Percentiles rank a stretch among this genome's conserved stretches.
Evolutionary conservation across 1,140 invertebrate species (phyloP).

Genomic region (Trichomalopsis sarcophagae): DNA sequence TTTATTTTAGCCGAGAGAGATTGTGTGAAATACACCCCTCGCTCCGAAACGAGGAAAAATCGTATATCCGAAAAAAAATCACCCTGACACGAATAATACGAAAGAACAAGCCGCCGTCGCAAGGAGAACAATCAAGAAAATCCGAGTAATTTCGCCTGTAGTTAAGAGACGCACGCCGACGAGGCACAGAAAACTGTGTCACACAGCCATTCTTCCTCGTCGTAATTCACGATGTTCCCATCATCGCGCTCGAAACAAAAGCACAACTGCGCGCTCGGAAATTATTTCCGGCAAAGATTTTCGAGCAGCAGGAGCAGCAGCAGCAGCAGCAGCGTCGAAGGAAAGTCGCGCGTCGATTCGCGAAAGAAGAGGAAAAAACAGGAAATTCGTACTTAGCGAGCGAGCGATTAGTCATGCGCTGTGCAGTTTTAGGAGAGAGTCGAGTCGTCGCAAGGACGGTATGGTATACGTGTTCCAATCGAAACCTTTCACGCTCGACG

Average conservation of each 20-base stretch:
- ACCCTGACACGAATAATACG: not conserved
- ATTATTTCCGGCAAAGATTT: conserved; percentile 24
- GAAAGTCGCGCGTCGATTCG: not conserved
- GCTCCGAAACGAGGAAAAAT: not conserved
- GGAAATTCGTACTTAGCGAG: conserved; percentile 26
- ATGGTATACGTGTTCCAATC: not conserved
- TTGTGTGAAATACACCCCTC: not conserved
- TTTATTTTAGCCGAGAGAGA: not conserved
- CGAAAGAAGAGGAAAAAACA: not conserved
- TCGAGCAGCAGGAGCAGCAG: not conserved
- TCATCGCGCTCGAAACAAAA: not conserved
- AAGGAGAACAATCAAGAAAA: not conserved
- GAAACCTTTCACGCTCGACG: conserved; percentile 32
- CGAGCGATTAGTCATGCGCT: conserved; percentile 34
- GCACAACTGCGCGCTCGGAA: not conserved
- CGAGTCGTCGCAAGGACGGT: not conserved
- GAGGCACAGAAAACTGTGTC: not conserved
- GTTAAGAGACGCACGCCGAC: not conserved
- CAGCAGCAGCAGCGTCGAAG: no score
- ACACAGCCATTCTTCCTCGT: not conserved
- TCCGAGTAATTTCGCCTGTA: not conserved
- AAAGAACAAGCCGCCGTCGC: no score
- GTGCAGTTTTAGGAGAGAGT: not conserved
- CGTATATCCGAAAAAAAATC: not conserved
- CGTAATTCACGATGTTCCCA: not conserved